Percentiles rank a stretch among this genome's conserved stretches.
Evolutionary conservation across 2,113 vertebrate species (phyloP).

Genomic region (Noturus placidus): DNA sequence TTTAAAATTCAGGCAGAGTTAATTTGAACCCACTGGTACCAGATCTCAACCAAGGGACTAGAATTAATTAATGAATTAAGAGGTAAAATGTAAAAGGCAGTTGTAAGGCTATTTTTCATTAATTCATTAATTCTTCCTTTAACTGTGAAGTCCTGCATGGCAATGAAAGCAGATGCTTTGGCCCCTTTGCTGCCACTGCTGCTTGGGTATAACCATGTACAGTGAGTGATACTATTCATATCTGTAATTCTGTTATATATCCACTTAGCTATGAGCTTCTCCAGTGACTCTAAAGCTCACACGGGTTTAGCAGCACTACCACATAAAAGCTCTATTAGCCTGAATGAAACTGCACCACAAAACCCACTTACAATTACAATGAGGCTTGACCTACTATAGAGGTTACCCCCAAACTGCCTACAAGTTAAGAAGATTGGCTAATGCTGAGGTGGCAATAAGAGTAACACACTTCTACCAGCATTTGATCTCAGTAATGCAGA

Average conservation of each 20-base stretch:
- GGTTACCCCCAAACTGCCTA: neutral
- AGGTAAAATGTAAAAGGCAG: neutral
- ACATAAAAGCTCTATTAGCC: conserved; percentile 20
- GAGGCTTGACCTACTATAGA: neutral
- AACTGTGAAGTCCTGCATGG: neutral
- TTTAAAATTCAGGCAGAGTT: neutral
- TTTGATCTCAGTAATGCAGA: neutral
- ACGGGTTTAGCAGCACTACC: conserved; percentile 1
- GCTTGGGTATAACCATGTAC: conserved; percentile 27
- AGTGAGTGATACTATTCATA: conserved; percentile 57
- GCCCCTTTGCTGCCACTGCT: conserved; percentile 6
- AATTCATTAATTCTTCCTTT: conserved; percentile 7
- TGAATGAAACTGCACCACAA: neutral
- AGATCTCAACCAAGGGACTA: neutral
- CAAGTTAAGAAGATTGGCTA: conserved; percentile 6
- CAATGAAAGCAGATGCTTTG: conserved; percentile 21
- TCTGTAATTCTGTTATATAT: conserved; percentile 54
- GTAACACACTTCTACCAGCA: neutral
- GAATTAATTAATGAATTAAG: neutral
- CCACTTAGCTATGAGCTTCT: neutral
- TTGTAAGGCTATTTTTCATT: conserved; percentile 17
- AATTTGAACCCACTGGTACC: neutral
- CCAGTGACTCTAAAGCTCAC: conserved; percentile 2
- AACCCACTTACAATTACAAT: neutral
- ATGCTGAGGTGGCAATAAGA: conserved; percentile 16